phyloP scores from a whole-genome alignment of 2,113 vertebrate genomes.

The Conger conger region DNA sequence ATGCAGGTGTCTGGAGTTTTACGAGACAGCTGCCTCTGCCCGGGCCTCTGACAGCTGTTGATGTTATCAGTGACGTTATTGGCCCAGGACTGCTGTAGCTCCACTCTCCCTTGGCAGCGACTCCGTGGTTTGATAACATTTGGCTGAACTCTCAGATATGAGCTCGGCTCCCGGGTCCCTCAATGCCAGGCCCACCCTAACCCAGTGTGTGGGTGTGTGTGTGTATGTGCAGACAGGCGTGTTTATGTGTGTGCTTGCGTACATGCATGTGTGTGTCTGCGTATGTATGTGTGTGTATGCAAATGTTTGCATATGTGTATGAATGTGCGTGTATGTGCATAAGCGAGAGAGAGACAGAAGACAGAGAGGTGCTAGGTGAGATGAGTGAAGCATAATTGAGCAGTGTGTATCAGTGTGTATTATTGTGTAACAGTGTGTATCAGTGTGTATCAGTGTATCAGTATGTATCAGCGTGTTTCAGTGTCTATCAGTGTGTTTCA shows the following conservation, averaged over 20 bases:
- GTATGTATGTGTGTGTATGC: not conserved
- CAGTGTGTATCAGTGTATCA: too few species aligned
- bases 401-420: too few species aligned
- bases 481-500: too few species aligned
- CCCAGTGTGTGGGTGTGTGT: conserved; percentile 4
- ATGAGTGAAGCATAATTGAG: conserved; percentile 89
- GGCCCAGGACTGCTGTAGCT: conserved; percentile 70
- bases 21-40: conserved; percentile 85
- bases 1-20: conserved; percentile 95
- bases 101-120: conserved; percentile 82
- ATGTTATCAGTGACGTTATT: conserved; percentile 90
- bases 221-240: not conserved
- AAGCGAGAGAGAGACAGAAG: conserved; percentile 52
- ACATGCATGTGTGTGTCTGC: not conserved
- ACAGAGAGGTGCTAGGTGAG: conserved; percentile 62
- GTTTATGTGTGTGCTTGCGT: not conserved
- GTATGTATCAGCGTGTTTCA: too few species aligned
- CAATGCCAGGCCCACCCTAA: conserved; percentile 78
- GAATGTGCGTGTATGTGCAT: not conserved
- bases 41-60: conserved; percentile 87
- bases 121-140: conserved; percentile 92
- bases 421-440: too few species aligned
- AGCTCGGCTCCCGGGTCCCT: conserved; percentile 89
- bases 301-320: not conserved
- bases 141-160: conserved; percentile 98